These are phyloP conservation scores for Melinopterus prodromus DNA, from an alignment of 2,888 invertebrate species.

Conservation along the genomic window DNA sequence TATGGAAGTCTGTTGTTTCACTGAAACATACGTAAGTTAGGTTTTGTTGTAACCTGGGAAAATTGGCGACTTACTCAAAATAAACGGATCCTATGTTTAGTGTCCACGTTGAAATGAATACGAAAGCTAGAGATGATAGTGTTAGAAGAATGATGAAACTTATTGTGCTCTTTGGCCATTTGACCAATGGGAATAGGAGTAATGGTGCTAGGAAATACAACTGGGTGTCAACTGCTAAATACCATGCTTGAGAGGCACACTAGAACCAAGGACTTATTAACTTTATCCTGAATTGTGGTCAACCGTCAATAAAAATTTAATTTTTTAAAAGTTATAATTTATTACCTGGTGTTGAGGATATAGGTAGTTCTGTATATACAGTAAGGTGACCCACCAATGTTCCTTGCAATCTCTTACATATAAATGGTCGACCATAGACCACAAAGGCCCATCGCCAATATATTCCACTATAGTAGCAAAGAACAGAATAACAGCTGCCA, in stretches of 20 bases:
- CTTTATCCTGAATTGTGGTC: too few relatives aligned
- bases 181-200: slow-evolving; percentile 40
- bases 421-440: slow-evolving; percentile 54
- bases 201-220: slow-evolving; percentile 66
- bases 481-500: slow-evolving; percentile 55
- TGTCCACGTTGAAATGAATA: slow-evolving; percentile 32
- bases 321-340: slow-evolving; percentile 20
- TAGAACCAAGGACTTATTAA: slow-evolving; percentile 39
- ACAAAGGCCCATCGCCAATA: slow-evolving; percentile 59
- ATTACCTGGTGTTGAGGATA: slow-evolving; percentile 50
- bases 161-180: slow-evolving; percentile 39
- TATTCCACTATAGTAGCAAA: slow-evolving; percentile 43
- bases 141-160: slow-evolving; percentile 21
- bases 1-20: slow-evolving; percentile 30
- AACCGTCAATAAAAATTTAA: too few relatives aligned
- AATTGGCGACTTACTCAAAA: slow-evolving; percentile 29
- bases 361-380: slow-evolving; percentile 59
- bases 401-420: slow-evolving; percentile 50
- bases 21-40: slow-evolving; percentile 23
- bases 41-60: neutral
- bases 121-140: slow-evolving; percentile 12
- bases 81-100: slow-evolving; percentile 33
- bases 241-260: slow-evolving; percentile 68
- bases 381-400: slow-evolving; percentile 59
- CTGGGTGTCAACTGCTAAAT: slow-evolving; percentile 68